Percentiles rank a stretch among this genome's conserved stretches.
Evolutionary conservation across 2,797 vertebrate genomes (phyloP).

Genomic region (Erethizon dorsatum): DNA sequence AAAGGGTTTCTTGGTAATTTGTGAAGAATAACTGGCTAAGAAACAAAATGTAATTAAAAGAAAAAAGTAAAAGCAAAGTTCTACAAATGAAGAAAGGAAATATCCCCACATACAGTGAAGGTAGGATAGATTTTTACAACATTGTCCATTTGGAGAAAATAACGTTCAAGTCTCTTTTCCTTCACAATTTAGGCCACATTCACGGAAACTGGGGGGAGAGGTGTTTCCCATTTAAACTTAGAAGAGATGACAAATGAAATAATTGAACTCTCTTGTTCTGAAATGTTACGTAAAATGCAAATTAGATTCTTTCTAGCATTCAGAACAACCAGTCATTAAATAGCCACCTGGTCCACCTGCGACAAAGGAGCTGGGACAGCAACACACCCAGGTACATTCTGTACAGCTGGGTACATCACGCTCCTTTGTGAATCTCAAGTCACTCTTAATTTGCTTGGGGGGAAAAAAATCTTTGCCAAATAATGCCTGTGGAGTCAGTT

Average conservation of each 20-base stretch:
- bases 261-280: background rate
- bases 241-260: background rate
- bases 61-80: constrained; percentile 14
- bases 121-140: background rate
- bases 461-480: constrained; percentile 28
- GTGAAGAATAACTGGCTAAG: constrained; percentile 55
- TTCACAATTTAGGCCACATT: background rate
- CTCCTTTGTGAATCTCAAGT: background rate
- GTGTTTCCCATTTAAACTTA: background rate
- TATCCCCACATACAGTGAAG: too few relatives aligned
- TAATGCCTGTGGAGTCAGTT: background rate
- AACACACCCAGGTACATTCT: background rate
- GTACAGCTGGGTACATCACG: background rate
- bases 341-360: background rate
- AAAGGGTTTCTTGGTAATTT: constrained; percentile 2
- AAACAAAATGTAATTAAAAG: constrained; percentile 65
- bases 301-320: background rate
- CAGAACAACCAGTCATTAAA: background rate
- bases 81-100: background rate
- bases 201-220: background rate
- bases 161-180: background rate
- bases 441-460: background rate
- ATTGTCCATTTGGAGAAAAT: background rate
- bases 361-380: background rate
- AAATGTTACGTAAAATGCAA: background rate